Evolutionary conservation across 2,888 invertebrate species (phyloP).

Genomic region (Protodeltote pygarga): DNA sequence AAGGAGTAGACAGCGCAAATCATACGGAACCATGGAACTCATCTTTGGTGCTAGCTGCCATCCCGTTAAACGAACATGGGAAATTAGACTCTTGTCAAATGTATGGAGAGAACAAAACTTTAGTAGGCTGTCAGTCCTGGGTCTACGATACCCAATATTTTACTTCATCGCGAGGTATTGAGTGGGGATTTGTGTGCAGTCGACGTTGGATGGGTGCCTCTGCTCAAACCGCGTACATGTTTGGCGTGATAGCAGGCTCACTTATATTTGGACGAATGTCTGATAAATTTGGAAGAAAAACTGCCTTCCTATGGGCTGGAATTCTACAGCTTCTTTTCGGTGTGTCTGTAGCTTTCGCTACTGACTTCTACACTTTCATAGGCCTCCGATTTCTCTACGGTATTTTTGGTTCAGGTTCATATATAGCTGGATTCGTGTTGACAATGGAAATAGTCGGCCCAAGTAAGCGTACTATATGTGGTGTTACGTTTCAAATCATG

Average conservation of each 20-base stretch:
- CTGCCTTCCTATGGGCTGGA: slow-evolving; percentile 92
- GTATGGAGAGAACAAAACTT: slow-evolving; percentile 73
- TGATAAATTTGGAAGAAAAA: slow-evolving; percentile 93
- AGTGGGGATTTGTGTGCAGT: slow-evolving; percentile 94
- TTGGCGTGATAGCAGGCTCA: slow-evolving; percentile 93
- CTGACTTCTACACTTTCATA: slow-evolving; percentile 91
- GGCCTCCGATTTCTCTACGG: slow-evolving; percentile 90
- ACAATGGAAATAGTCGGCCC: slow-evolving; percentile 95
- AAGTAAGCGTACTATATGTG: slow-evolving; percentile 92
- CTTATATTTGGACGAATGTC: slow-evolving; percentile 92
- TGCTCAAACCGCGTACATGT: slow-evolving; percentile 93
- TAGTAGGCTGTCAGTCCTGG: slow-evolving; percentile 84
- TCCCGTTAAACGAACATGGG: slow-evolving; percentile 87
- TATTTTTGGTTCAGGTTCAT: slow-evolving; percentile 93
- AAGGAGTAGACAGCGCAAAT: slow-evolving; percentile 85
- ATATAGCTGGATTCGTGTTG: slow-evolving; percentile 89
- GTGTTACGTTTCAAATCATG: slow-evolving; percentile 92
- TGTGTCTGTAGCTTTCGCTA: slow-evolving; percentile 91
- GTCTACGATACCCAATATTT: slow-evolving; percentile 92
- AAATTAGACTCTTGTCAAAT: slow-evolving; percentile 89
- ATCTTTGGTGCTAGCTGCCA: slow-evolving; percentile 80
- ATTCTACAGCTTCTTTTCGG: slow-evolving; percentile 90
- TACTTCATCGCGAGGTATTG: slow-evolving; percentile 91
- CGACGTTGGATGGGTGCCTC: slow-evolving; percentile 93
- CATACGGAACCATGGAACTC: slow-evolving; percentile 86